phyloP scores from a whole-genome alignment of 2,113 vertebrate genomes.

The Motacilla tschutschensis region DNA sequence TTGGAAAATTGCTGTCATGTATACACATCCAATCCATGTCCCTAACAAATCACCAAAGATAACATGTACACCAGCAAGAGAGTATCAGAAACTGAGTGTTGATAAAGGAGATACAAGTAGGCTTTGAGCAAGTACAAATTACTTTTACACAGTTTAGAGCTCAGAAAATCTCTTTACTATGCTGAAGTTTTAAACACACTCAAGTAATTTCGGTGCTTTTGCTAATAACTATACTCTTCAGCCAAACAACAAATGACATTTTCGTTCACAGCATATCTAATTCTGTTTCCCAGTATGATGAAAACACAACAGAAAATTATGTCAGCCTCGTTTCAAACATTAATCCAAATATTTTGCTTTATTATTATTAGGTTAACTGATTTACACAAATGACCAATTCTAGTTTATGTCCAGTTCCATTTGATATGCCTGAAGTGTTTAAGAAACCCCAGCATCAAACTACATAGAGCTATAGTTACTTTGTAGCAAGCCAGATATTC shows the following conservation, averaged over 20 bases:
- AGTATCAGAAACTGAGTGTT: neutral
- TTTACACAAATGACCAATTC: neutral
- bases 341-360: neutral
- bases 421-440: neutral
- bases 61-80: neutral
- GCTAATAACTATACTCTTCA: neutral
- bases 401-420: neutral
- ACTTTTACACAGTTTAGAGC: neutral
- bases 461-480: neutral
- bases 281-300: neutral
- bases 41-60: neutral
- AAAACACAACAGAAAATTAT: neutral
- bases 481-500: neutral
- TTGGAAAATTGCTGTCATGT: neutral
- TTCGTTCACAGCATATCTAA: neutral
- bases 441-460: neutral
- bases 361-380: neutral
- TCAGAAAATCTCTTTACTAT: neutral
- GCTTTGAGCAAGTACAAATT: neutral
- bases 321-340: neutral
- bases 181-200: neutral
- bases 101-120: neutral
- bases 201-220: neutral
- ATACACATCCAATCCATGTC: neutral
- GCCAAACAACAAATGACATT: neutral